These are phyloP conservation scores for Gryllus longicercus DNA, from an alignment of 2,888 invertebrate species.

Conservation along the genomic window DNA sequence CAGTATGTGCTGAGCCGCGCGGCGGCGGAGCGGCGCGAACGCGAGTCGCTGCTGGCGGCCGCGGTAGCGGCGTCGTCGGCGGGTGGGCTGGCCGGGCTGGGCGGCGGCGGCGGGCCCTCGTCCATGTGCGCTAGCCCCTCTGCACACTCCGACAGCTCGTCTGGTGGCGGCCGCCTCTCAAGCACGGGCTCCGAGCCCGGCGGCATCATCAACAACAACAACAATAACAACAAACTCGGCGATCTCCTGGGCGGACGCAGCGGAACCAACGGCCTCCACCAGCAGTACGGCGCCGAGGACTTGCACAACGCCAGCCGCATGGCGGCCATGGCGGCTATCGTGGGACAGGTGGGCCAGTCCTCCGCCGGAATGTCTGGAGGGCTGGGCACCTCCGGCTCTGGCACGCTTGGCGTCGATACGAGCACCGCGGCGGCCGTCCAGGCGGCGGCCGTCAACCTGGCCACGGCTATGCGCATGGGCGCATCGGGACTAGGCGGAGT, in stretches of 20 bases:
- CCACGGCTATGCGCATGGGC: conserved; percentile 64
- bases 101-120: conserved; percentile 52
- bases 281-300: conserved; percentile 63
- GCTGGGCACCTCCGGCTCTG: conserved; percentile 66
- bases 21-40: conserved; percentile 83
- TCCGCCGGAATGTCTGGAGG: conserved; percentile 42
- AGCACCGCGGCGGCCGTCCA: conserved; percentile 57
- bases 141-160: conserved; percentile 82
- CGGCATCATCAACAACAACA: conserved; percentile 37
- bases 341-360: conserved; percentile 38
- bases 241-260: conserved; percentile 46
- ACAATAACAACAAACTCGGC: conserved; percentile 45
- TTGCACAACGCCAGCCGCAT: conserved; percentile 53
- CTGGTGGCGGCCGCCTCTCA: conserved; percentile 67
- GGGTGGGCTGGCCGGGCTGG: conserved; percentile 60
- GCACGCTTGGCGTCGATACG: conserved; percentile 51
- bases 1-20: conserved; percentile 88
- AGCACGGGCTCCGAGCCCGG: conserved; percentile 49
- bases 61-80: conserved; percentile 47
- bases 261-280: conserved; percentile 56
- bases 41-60: conserved; percentile 65
- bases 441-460: conserved; percentile 71
- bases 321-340: conserved; percentile 49
- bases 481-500: conserved; percentile 39
- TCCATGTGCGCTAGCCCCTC: conserved; percentile 78